A percentile compares a stretch with the other conserved stretches of the same genome.
phyloP scores from a whole-genome alignment of 2,797 vertebrate species.

The Neosilurus hyrtlii region DNA sequence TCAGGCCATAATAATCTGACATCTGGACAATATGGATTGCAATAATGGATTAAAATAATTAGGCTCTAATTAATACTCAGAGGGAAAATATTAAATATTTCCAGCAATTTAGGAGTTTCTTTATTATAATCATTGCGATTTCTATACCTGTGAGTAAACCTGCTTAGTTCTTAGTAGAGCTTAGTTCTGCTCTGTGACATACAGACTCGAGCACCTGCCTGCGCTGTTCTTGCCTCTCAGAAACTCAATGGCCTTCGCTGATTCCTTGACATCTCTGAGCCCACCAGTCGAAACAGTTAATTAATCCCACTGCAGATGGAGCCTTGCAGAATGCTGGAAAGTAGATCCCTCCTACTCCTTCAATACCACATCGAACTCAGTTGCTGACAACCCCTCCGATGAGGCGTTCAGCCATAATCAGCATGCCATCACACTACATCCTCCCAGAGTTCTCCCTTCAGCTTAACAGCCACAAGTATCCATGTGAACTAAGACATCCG shows the following conservation, averaged over 20 bases:
- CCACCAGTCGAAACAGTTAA: constrained; percentile 57
- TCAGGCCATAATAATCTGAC: not conserved
- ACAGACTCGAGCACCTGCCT: constrained; percentile 16
- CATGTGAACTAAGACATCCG: not conserved
- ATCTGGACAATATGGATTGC: not conserved
- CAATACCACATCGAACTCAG: not conserved
- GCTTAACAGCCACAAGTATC: constrained; percentile 30
- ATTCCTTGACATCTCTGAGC: constrained; percentile 46
- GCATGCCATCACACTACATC: constrained; percentile 31
- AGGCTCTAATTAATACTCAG: not conserved
- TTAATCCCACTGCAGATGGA: constrained; percentile 58
- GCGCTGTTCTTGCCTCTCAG: constrained; percentile 53
- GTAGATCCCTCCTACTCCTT: constrained; percentile 45
- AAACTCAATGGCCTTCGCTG: constrained; percentile 50
- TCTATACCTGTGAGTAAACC: not conserved
- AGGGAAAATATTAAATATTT: constrained; percentile 9
- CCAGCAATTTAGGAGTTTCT: not conserved
- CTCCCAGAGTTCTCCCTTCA: constrained; percentile 24
- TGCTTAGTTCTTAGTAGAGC: not conserved
- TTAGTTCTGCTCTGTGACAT: not conserved
- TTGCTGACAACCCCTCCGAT: constrained; percentile 24
- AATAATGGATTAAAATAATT: not conserved
- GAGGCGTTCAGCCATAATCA: constrained; percentile 33
- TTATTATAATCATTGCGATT: not conserved
- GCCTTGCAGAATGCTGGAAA: constrained; percentile 25